Percentiles rank a stretch among this genome's conserved stretches.
phyloP scores from a whole-genome alignment of 2,797 vertebrate species.

The Melanotaenia parkinsoni region DNA sequence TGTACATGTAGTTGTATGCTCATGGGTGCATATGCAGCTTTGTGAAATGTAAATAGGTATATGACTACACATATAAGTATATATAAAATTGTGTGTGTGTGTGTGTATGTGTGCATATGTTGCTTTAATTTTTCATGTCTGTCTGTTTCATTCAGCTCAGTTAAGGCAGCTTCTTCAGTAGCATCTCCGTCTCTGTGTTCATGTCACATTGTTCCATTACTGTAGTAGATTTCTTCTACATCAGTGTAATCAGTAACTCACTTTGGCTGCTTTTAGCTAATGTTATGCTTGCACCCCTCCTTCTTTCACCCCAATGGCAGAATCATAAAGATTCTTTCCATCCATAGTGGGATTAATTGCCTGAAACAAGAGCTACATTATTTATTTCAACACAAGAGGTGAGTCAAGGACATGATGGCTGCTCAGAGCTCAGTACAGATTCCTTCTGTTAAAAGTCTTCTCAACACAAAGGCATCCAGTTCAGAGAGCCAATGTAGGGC shows the following conservation, averaged over 20 bases:
- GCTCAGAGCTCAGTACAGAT: neutral
- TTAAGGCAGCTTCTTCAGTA: neutral
- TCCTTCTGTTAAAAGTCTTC: neutral
- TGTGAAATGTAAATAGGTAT: too few relatives aligned
- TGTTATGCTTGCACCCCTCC: neutral
- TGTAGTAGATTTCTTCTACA: neutral
- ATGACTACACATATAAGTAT: too few relatives aligned
- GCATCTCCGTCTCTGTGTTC: neutral
- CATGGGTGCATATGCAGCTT: too few relatives aligned
- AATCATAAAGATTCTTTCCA: neutral
- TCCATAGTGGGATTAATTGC: constrained; percentile 17
- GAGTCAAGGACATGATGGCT: constrained; percentile 26
- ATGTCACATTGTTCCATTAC: neutral
- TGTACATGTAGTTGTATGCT: too few relatives aligned
- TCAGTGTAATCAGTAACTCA: constrained; percentile 2
- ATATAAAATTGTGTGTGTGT: too few relatives aligned
- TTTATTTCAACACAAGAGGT: constrained; percentile 39
- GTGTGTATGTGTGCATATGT: neutral
- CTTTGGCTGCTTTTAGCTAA: neutral
- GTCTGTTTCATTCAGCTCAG: neutral
- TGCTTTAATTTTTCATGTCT: constrained; percentile 3
- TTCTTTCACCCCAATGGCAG: neutral
- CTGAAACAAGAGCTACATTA: constrained; percentile 27
- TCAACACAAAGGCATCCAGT: neutral
- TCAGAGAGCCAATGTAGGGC: neutral